These are phyloP conservation scores for Ranitomeya imitator DNA, from an alignment of 2,113 vertebrate species.

Conservation along the genomic window DNA sequence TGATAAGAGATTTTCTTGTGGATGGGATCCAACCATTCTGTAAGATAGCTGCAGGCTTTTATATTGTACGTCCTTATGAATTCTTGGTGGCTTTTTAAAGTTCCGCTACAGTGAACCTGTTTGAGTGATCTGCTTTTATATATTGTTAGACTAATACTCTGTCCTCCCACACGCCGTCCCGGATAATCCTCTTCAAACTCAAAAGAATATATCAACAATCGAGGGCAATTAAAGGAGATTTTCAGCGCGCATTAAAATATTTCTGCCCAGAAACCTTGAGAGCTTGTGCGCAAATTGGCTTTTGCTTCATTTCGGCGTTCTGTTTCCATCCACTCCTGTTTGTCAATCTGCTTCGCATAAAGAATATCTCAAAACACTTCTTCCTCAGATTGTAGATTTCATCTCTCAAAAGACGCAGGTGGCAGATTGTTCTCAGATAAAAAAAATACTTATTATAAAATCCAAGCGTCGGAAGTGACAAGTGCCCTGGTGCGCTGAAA, in stretches of 20 bases:
- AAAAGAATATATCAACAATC: slow-evolving; percentile 48
- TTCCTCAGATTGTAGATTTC: slow-evolving; percentile 9
- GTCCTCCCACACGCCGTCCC: slow-evolving; percentile 44
- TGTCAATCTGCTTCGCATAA: neutral
- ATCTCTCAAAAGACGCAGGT: slow-evolving; percentile 21
- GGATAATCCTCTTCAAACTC: slow-evolving; percentile 56
- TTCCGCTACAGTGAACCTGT: slow-evolving; percentile 55
- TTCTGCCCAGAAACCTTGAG: slow-evolving; percentile 32
- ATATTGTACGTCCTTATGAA: slow-evolving; percentile 41
- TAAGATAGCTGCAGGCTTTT: slow-evolving; percentile 48
- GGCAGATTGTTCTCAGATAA: slow-evolving; percentile 8
- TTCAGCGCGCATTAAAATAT: slow-evolving; percentile 49
- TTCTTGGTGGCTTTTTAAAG: slow-evolving; percentile 49
- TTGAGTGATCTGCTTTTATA: slow-evolving; percentile 52
- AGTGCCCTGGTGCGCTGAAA: neutral
- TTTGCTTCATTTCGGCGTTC: slow-evolving; percentile 43
- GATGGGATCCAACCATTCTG: slow-evolving; percentile 14
- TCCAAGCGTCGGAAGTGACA: neutral
- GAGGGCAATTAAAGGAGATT: slow-evolving; percentile 56
- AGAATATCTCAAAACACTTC: neutral
- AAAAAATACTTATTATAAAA: slow-evolving; percentile 9
- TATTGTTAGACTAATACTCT: slow-evolving; percentile 55
- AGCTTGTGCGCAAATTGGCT: slow-evolving; percentile 47
- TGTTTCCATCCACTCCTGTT: neutral
- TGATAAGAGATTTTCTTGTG: slow-evolving; percentile 35